phyloP scores from a whole-genome alignment of 1,140 invertebrate species.

The Rhynchophorus ferrugineus region DNA sequence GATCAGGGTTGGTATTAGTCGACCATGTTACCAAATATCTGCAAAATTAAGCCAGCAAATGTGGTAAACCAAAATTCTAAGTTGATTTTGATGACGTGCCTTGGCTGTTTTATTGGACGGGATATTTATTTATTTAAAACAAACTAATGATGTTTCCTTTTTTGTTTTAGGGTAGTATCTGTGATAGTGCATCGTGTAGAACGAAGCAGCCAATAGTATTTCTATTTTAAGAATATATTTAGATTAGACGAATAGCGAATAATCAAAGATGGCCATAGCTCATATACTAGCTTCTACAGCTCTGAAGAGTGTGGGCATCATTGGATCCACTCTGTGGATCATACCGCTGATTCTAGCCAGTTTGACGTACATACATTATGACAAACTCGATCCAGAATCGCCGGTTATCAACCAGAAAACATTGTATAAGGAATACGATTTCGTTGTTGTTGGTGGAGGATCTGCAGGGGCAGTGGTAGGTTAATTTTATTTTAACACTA shows the following conservation, averaged over 20 bases:
- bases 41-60: too few relatives aligned
- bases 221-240: too few relatives aligned
- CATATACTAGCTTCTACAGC: conserved; percentile 65
- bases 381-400: conserved; percentile 71
- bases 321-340: conserved; percentile 70
- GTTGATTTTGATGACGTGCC: too few relatives aligned
- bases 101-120: too few relatives aligned
- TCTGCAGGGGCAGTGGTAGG: conserved; percentile 84
- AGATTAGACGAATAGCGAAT: background rate
- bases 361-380: conserved; percentile 74
- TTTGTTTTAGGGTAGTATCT: conserved; percentile 16
- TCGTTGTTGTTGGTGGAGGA: conserved; percentile 82
- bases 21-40: too few relatives aligned
- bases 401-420: conserved; percentile 52
- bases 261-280: conserved; percentile 56
- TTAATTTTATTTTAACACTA: conserved; percentile 37
- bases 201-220: background rate
- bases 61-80: too few relatives aligned
- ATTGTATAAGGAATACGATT: conserved; percentile 65
- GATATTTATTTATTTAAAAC: too few relatives aligned
- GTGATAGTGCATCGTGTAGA: conserved; percentile 13
- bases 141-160: too few relatives aligned
- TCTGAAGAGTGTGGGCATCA: conserved; percentile 64
- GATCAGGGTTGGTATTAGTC: too few relatives aligned
- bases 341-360: conserved; percentile 74